These are phyloP conservation scores for Morpho helenor DNA, from an alignment of 2,888 invertebrate genomes.

Conservation along the genomic window DNA sequence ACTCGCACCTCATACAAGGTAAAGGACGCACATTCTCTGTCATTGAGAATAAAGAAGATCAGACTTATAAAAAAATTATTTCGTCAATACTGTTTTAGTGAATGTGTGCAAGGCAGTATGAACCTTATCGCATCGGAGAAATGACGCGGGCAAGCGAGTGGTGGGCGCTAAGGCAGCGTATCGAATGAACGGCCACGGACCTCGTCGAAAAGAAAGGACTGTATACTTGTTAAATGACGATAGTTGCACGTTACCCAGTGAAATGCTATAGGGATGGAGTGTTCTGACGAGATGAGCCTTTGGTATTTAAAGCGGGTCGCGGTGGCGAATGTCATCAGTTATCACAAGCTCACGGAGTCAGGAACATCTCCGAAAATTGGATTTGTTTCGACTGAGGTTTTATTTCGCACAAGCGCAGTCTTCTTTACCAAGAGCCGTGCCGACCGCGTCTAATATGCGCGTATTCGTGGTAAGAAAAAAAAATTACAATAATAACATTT, in stretches of 20 bases:
- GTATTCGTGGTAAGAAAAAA: slow-evolving; percentile 67
- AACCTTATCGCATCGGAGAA: slow-evolving; percentile 35
- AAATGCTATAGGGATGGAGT: slow-evolving; percentile 77
- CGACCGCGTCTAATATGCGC: slow-evolving; percentile 66
- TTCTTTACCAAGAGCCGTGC: slow-evolving; percentile 36
- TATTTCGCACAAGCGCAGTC: slow-evolving; percentile 42
- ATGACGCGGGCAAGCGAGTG: slow-evolving; percentile 44
- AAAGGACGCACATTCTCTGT: slow-evolving; percentile 28
- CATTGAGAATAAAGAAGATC: slow-evolving; percentile 16
- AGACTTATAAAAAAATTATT: slow-evolving; percentile 24
- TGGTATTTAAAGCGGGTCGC: slow-evolving; percentile 74
- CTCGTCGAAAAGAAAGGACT: slow-evolving; percentile 75
- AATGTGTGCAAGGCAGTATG: slow-evolving; percentile 35
- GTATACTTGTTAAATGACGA: slow-evolving; percentile 72
- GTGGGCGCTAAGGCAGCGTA: slow-evolving; percentile 55
- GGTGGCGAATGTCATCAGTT: slow-evolving; percentile 76
- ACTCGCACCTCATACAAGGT: slow-evolving; percentile 17
- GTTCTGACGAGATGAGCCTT: slow-evolving; percentile 74
- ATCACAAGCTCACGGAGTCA: slow-evolving; percentile 63
- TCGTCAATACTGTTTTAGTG: slow-evolving; percentile 26
- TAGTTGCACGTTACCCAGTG: slow-evolving; percentile 71
- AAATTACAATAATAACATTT: slow-evolving; percentile 10
- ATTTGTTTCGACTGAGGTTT: slow-evolving; percentile 43
- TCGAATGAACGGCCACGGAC: slow-evolving; percentile 60
- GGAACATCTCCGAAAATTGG: slow-evolving; percentile 64